phyloP scores from a whole-genome alignment of 1,140 invertebrate species.

The Apis laboriosa region DNA sequence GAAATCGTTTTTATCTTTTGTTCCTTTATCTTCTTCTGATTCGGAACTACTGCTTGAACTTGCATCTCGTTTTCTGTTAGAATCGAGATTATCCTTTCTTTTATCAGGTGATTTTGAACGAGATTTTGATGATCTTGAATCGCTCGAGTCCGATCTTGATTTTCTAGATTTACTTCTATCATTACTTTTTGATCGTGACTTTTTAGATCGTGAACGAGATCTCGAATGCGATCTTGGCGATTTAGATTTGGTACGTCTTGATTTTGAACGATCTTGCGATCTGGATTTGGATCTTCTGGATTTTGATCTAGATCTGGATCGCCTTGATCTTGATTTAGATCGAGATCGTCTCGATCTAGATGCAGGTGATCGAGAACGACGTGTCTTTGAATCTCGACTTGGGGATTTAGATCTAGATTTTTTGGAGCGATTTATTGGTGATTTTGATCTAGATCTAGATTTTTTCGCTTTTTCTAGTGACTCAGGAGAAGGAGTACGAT shows the following conservation, averaged over 20 bases:
- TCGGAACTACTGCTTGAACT: constrained; percentile 77
- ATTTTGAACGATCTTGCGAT: constrained; percentile 63
- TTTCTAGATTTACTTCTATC: constrained; percentile 77
- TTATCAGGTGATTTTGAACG: constrained; percentile 75
- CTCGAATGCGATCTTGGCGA: constrained; percentile 65
- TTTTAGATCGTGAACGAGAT: constrained; percentile 72
- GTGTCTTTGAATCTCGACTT: constrained; percentile 68
- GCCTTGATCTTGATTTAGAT: constrained; percentile 65
- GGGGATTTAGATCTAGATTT: constrained; percentile 71
- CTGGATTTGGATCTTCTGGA: constrained; percentile 68
- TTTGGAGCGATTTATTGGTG: constrained; percentile 64
- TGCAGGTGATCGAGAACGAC: constrained; percentile 66
- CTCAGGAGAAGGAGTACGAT: constrained; percentile 76
- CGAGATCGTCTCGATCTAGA: constrained; percentile 66
- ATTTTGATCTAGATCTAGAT: constrained; percentile 78
- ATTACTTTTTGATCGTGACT: constrained; percentile 75
- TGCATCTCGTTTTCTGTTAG: constrained; percentile 70
- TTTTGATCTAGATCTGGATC: constrained; percentile 70
- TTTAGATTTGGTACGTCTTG: constrained; percentile 70
- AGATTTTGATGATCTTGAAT: constrained; percentile 75
- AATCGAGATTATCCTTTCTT: constrained; percentile 79
- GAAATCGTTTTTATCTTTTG: constrained; percentile 85
- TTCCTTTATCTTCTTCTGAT: constrained; percentile 75
- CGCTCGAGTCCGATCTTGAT: constrained; percentile 74
- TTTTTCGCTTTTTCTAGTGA: constrained; percentile 69